Evolutionary conservation across 1,140 invertebrate genomes (phyloP).

Genomic region (Saccostrea glomerata): DNA sequence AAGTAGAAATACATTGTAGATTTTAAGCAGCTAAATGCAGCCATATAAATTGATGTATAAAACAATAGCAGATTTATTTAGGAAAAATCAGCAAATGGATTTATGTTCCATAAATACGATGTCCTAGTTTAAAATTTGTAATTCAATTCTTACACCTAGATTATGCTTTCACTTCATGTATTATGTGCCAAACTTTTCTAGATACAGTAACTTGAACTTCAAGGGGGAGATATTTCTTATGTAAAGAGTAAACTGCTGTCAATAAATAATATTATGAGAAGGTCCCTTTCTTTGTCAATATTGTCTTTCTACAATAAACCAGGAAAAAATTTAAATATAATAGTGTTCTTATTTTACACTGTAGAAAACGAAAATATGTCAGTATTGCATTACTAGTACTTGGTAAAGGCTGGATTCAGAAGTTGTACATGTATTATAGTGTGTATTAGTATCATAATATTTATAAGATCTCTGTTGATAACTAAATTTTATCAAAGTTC

Average conservation of each 20-base stretch:
- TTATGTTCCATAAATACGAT: neutral
- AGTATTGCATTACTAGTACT: too few species aligned
- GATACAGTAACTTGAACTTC: constrained; percentile 22
- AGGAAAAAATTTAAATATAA: neutral
- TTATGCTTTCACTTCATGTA: neutral
- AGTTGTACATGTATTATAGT: too few species aligned
- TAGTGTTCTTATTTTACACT: neutral
- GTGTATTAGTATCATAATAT: too few species aligned
- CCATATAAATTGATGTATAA: neutral
- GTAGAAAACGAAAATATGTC: too few species aligned
- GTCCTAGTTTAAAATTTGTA: neutral
- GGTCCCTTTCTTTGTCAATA: constrained; percentile 35
- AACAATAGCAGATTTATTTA: neutral
- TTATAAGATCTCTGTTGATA: too few species aligned
- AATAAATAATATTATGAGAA: constrained; percentile 4
- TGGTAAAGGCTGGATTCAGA: too few species aligned
- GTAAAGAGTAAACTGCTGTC: neutral
- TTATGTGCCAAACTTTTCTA: constrained; percentile 19
- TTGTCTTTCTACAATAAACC: constrained; percentile 34
- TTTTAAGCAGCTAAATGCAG: neutral
- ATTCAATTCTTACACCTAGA: neutral
- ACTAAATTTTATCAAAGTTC: too few species aligned
- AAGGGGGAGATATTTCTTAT: neutral
- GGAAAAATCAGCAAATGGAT: neutral
- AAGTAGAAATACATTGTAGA: neutral